Conservation (phyloP, 2,797 vertebrate species). For the Cephalopachus bancanus region DNA sequence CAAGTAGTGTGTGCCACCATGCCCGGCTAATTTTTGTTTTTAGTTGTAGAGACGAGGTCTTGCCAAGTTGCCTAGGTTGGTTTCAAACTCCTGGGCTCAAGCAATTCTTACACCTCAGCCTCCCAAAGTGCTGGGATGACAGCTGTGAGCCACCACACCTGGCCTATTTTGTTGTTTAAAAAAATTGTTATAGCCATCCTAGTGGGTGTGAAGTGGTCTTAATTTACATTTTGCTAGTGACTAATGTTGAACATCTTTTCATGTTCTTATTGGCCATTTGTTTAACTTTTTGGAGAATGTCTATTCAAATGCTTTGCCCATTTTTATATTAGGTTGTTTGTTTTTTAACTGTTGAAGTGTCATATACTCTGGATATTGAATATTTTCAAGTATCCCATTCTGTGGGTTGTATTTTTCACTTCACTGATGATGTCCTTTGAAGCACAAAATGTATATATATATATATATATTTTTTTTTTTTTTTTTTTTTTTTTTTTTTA, state of each 20-base stretch:
- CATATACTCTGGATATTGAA: background rate
- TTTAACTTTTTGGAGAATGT: background rate
- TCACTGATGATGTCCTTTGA: background rate
- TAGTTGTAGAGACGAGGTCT: background rate
- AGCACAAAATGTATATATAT: background rate
- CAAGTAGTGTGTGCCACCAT: background rate
- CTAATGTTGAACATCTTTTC: too few species aligned
- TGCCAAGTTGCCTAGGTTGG: background rate
- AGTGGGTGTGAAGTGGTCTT: background rate
- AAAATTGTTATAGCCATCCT: background rate
- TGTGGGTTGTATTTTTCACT: background rate
- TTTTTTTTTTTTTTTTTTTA: background rate
- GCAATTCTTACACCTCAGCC: too few species aligned
- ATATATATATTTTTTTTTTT: background rate
- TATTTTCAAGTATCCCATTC: too few species aligned
- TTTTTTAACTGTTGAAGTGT: background rate
- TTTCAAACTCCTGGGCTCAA: too few species aligned
- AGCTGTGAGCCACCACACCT: too few species aligned
- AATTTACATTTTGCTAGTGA: too few species aligned
- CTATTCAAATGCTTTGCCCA: background rate
- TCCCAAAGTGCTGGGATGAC: too few species aligned
- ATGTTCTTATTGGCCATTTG: too few species aligned
- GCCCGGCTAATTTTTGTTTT: background rate
- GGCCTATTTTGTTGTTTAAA: background rate
- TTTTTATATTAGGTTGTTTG: background rate